Percentiles rank a stretch among this genome's conserved stretches.
phyloP scores from a whole-genome alignment of 2,113 vertebrate genomes.

The Apaloderma vittatum region DNA sequence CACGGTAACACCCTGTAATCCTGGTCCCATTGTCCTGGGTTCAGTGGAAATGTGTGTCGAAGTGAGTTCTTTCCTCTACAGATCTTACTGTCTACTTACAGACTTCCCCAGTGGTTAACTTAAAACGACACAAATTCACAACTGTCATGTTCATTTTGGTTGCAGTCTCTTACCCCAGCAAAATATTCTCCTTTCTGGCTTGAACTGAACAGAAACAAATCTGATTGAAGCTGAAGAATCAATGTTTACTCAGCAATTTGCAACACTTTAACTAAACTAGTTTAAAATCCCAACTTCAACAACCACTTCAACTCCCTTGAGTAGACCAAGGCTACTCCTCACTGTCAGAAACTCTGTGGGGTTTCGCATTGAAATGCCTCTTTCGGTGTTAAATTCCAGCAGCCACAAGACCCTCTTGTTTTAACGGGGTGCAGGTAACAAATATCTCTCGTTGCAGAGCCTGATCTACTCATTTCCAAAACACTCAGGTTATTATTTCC shows the following conservation, averaged over 20 bases:
- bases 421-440: neutral
- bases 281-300: neutral
- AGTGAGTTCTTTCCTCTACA: neutral
- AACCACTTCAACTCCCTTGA: neutral
- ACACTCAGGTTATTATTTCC: fast-evolving
- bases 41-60: neutral
- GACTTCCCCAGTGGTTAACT: neutral
- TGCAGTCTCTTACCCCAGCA: neutral
- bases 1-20: slow-evolving; percentile 14
- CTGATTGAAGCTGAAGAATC: neutral
- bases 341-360: fast-evolving
- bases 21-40: slow-evolving; percentile 28
- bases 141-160: fast-evolving
- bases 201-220: neutral
- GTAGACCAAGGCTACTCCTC: neutral
- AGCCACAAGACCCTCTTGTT: neutral
- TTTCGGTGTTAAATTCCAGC: neutral
- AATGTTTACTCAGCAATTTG: neutral
- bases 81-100: neutral
- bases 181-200: neutral
- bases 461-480: fast-evolving
- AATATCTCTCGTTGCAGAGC: neutral
- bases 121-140: fast-evolving
- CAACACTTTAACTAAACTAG: neutral
- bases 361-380: neutral